A percentile compares a stretch with the other conserved stretches of the same genome.
These are phyloP conservation scores for Heliconius cydno DNA, from an alignment of 2,888 invertebrate species.

Conservation along the genomic window DNA sequence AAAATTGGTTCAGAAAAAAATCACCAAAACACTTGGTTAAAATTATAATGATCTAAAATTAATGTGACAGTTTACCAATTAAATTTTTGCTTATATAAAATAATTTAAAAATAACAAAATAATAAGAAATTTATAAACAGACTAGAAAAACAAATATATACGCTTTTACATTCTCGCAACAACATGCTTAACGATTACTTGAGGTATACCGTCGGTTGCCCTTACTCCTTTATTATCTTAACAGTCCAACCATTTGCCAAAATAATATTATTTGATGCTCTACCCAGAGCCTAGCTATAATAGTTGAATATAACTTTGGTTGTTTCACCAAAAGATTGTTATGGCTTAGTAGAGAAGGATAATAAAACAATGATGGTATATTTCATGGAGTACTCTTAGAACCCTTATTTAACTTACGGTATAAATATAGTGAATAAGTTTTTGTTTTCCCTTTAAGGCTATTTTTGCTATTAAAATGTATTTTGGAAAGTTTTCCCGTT, in stretches of 20 bases:
- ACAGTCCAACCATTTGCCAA: slow-evolving; percentile 34
- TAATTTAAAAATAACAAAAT: too few species aligned
- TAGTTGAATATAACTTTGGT: neutral
- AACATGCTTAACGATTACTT: slow-evolving; percentile 34
- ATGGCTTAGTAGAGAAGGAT: neutral
- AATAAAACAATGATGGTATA: neutral
- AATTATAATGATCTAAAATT: too few species aligned
- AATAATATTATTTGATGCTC: slow-evolving; percentile 40
- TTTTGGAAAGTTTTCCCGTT: neutral
- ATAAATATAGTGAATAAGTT: neutral
- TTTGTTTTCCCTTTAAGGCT: neutral
- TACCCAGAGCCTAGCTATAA: neutral
- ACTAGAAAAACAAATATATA: neutral
- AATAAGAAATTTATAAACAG: neutral
- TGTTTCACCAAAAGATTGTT: slow-evolving; percentile 1
- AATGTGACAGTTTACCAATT: too few species aligned
- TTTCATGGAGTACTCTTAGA: neutral
- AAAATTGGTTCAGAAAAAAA: too few species aligned
- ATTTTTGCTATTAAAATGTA: neutral
- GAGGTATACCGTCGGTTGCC: slow-evolving; percentile 27
- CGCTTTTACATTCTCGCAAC: slow-evolving; percentile 33
- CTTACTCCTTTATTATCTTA: slow-evolving; percentile 35
- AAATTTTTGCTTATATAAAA: too few species aligned
- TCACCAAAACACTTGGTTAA: too few species aligned
- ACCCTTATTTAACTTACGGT: neutral